Evolutionary conservation across 2,113 vertebrate species (phyloP).

Genomic region (Perca fluviatilis): DNA sequence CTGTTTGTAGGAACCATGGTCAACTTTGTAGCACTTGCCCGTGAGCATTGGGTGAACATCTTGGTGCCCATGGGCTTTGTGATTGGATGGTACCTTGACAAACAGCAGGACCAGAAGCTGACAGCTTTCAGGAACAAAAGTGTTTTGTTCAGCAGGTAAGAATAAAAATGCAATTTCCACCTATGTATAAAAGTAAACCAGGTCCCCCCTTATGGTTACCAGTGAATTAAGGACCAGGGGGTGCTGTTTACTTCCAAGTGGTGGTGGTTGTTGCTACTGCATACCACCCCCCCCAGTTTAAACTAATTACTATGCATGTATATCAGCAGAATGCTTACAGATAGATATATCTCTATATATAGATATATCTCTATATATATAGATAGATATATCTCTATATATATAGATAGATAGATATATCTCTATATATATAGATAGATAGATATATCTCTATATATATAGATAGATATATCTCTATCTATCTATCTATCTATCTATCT

Average conservation of each 20-base stretch:
- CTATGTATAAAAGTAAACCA: neutral
- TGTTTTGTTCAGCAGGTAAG: conserved; percentile 88
- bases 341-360: too few relatives aligned
- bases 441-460: too few relatives aligned
- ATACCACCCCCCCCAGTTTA: neutral
- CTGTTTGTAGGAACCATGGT: conserved; percentile 83
- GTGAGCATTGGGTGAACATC: conserved; percentile 88
- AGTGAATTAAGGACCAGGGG: neutral
- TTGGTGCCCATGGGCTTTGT: conserved; percentile 92
- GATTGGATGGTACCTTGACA: conserved; percentile 91
- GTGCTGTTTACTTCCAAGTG: neutral
- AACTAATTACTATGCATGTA: neutral
- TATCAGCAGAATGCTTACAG: neutral
- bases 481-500: too few relatives aligned
- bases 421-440: too few relatives aligned
- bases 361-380: too few relatives aligned
- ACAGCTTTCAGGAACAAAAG: conserved; percentile 94
- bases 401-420: too few relatives aligned
- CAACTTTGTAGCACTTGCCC: conserved; percentile 83
- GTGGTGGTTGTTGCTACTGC: neutral
- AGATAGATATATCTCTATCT: too few relatives aligned
- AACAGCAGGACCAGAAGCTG: conserved; percentile 86
- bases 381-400: too few relatives aligned
- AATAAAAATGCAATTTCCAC: neutral
- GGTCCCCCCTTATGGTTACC: neutral